These are phyloP conservation scores for Ibidorhyncha struthersii DNA, from an alignment of 2,113 vertebrate species.

Conservation along the genomic window DNA sequence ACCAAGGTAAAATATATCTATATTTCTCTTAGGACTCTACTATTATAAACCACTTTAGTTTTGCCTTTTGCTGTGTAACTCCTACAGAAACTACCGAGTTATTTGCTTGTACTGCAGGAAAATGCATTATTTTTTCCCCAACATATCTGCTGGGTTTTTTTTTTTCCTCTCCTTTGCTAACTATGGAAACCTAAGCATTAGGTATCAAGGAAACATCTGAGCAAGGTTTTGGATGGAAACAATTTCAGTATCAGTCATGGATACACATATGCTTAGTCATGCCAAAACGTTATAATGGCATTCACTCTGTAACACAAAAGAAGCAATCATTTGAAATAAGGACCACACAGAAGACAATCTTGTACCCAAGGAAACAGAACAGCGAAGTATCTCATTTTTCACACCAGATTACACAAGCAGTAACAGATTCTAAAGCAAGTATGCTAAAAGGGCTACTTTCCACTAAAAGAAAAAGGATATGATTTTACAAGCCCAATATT, in stretches of 20 bases:
- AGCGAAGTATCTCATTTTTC: background rate
- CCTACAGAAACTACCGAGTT: background rate
- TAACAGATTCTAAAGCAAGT: conserved; percentile 31
- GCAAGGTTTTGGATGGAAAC: background rate
- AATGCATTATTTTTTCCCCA: background rate
- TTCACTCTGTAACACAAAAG: background rate
- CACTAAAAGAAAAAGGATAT: conserved; percentile 7
- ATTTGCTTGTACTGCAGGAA: background rate
- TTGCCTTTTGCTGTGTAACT: background rate
- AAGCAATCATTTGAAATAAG: background rate
- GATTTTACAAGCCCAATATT: conserved; percentile 36
- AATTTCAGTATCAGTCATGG: background rate
- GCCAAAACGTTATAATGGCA: background rate
- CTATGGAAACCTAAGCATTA: background rate
- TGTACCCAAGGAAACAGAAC: conserved; percentile 23
- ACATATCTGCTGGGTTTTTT: background rate
- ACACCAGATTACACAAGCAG: conserved; percentile 14
- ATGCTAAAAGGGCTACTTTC: conserved; percentile 6
- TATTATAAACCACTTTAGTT: background rate
- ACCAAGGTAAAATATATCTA: background rate
- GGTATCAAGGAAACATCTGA: background rate
- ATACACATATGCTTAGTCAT: background rate
- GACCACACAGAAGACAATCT: conserved; percentile 4
- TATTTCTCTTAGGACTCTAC: background rate
- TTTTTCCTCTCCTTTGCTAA: background rate